Base-by-base conservation (phyloP, 2,888 invertebrate genomes). In the Morpho deidamia region DNA sequence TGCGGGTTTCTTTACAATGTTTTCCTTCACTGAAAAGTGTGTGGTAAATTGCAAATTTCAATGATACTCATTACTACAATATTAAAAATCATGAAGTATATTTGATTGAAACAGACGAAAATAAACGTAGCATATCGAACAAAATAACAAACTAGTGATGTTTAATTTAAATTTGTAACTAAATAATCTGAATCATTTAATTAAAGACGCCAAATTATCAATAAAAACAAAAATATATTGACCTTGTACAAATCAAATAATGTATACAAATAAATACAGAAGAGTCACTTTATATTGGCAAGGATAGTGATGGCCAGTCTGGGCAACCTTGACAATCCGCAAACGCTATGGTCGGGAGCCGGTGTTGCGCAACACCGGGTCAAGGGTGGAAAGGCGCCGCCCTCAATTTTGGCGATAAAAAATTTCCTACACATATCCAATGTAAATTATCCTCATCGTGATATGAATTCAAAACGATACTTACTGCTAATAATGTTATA, bases 311-410 rank as follows among this genome's bases (percentile, higher is more conserved):
- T 81, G 81, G 72, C 64, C 72, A 68, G 74, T 74, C 60, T 56
- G 56, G 61, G 46, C 64, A 75, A 77, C 83, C 84, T 85, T 83
- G 78, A 58, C 61, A 41, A 45, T 55, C 65, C 65, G 64, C 75
- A 76, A 60, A 63, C 79, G 75, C 72, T 69, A 68, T 60, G 64
- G 63, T 67, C 65, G 64, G 72, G 80, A 76, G 71, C 61, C 61
- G 55, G 56, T 58, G 65, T 86, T 84, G 76, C 79, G 79, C 77
- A 87, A 86, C 68, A 33, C 10, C 78, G 65, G 87, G 88, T 86
- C 87, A 87, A 87, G 87, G 87, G 81, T 81, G 73, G 68, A 65
- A 73, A 74, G 78, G 72, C 76, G 77, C 70, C 78, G 74, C 74
- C 78, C 78, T 79, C 76, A 80, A 76, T 83, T 85, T 83, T 78